phyloP scores from a whole-genome alignment of 2,113 vertebrate species.

The Setophaga coronata region DNA sequence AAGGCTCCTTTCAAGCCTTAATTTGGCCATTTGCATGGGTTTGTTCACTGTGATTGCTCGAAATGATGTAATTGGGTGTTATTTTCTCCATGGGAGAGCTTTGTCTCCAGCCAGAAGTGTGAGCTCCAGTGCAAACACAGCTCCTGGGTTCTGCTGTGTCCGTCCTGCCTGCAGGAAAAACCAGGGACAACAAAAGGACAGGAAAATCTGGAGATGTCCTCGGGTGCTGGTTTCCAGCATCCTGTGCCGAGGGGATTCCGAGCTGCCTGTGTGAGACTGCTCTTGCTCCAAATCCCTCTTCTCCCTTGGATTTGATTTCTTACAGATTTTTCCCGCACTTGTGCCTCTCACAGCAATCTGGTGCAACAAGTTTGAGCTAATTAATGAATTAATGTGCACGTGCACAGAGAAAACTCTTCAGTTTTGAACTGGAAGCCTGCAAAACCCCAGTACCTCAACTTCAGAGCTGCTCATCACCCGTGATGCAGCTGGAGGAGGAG shows the following conservation, averaged over 20 bases:
- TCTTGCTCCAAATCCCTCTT: neutral
- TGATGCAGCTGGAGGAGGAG: accelerated
- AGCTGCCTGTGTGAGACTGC: neutral
- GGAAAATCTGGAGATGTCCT: neutral
- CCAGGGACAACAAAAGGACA: accelerated
- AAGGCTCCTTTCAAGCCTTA: slow-evolving; percentile 44
- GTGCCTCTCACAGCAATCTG: neutral
- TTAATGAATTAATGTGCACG: neutral
- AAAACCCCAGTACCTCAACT: neutral
- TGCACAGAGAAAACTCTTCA: accelerated
- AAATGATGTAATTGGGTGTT: slow-evolving; percentile 42
- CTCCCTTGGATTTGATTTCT: neutral
- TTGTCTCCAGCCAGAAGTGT: neutral
- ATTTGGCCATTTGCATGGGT: slow-evolving; percentile 59
- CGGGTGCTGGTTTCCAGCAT: neutral
- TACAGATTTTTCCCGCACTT: neutral
- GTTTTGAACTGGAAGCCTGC: neutral
- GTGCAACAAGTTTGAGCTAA: neutral
- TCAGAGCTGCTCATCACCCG: neutral
- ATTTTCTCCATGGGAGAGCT: slow-evolving; percentile 19
- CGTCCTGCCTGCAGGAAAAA: neutral
- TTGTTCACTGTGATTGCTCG: slow-evolving; percentile 10
- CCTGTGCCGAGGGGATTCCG: neutral
- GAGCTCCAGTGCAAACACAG: neutral
- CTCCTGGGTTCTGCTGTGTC: neutral